Base-by-base conservation (phyloP, 2,888 invertebrate species). In the Trachelus troglodyta region DNA sequence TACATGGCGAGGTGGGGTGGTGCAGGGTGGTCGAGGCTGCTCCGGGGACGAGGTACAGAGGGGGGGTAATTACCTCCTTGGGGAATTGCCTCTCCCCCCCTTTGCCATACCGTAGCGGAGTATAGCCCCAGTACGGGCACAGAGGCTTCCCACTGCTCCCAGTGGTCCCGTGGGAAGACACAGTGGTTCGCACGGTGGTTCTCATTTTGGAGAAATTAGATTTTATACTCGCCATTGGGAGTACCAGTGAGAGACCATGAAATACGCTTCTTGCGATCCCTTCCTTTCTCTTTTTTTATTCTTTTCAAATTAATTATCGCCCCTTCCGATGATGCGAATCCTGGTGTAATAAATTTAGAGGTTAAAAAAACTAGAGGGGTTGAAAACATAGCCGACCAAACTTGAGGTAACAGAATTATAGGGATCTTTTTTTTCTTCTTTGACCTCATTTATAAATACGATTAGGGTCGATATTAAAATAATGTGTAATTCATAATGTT, bases 1-100 rank as follows among this genome's bases (percentile, higher is more conserved):
- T 35, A 76, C 69, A 81, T 81, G 76, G 79, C 77, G 79, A 77
- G 80, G 81, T 56, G 79, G 79, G 75, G 81, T 75, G 78, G 76
- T 80, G 82, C 82, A 81, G 79, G 84, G 82, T 80, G 82, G 84
- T 81, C 83, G 85, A 85, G 56, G 56, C 9, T 23, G 56, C 56
- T 56, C 23, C 56, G 23, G 56, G 56, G 56, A 56, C 56, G 56
- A 56, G 56, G 56, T 56, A 56, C 56, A 9, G 56, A 87, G 88
- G 89, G 87, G 88, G 89, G 90, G 89, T 90, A 90, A 90, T 90
- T 90, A 90, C 89, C 90, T 90, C 89, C 89, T 90, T 88, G 85
- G 89, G 89, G 89, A 90, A 86, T 86, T 76, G 80, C 78, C 84
- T 86, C 87, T 85, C 82, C 83, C 84, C 84, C 87, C 86, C 85